phyloP scores from a whole-genome alignment of 2,113 vertebrate species.

The Pica pica region DNA sequence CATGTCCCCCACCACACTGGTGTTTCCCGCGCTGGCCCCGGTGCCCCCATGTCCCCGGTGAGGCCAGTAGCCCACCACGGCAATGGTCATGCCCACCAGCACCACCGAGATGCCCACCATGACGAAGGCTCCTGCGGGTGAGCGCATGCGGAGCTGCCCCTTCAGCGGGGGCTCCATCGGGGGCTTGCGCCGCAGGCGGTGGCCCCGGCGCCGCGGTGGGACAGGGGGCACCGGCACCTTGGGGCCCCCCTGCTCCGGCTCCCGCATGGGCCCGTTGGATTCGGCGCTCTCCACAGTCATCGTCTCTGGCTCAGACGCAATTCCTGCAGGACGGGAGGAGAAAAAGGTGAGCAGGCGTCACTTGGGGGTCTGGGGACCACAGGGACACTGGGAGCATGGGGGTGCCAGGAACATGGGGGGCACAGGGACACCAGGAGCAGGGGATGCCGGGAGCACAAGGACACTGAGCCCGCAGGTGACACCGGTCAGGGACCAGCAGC shows the following conservation, averaged over 20 bases:
- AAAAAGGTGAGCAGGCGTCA: background rate
- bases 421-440: background rate
- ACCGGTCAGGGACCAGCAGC: background rate
- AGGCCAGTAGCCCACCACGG: slow-evolving; percentile 93
- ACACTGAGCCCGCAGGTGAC: accelerated
- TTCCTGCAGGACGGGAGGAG: background rate
- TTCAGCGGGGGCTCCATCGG: slow-evolving; percentile 54
- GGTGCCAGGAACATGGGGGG: accelerated
- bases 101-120: slow-evolving; percentile 87
- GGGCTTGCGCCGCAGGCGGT: slow-evolving; percentile 21
- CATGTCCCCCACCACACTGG: slow-evolving; percentile 41
- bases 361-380: too few species aligned
- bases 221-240: background rate
- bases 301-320: background rate
- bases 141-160: slow-evolving; percentile 88
- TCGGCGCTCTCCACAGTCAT: background rate
- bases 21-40: background rate
- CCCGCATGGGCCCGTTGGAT: background rate
- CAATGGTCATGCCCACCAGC: slow-evolving; percentile 85
- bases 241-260: background rate
- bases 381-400: accelerated
- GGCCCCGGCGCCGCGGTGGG: slow-evolving; percentile 22
- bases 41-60: slow-evolving; percentile 52
- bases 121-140: slow-evolving; percentile 86
- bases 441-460: background rate